Conservation (phyloP, 35 echinoderm and acorn worm species). For the Patiria miniata region DNA sequence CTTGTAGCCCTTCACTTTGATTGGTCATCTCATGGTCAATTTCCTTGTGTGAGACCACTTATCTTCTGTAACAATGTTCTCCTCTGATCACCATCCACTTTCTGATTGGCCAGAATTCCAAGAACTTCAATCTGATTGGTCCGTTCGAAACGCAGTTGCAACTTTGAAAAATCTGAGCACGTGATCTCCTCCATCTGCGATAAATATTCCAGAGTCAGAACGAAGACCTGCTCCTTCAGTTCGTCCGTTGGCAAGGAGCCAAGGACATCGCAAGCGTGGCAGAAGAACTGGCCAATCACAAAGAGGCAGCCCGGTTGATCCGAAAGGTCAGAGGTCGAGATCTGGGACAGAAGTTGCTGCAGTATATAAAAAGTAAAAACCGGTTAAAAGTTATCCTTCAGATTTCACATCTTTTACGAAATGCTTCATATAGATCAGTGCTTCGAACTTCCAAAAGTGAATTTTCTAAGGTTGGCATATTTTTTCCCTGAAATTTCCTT, state of each 20-base stretch:
- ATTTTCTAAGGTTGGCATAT: too few relatives aligned
- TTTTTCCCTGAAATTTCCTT: too few relatives aligned
- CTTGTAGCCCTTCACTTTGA: too few relatives aligned
- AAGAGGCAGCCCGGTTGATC: not conserved
- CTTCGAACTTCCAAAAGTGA: too few relatives aligned
- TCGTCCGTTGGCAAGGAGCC: not conserved
- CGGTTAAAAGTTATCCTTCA: not conserved
- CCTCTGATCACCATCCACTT: not conserved
- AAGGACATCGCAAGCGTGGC: not conserved
- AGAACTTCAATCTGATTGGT: not conserved
- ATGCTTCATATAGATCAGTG: too few relatives aligned
- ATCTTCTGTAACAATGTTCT: conserved; percentile 7
- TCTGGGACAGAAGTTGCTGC: not conserved
- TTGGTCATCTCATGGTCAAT: too few relatives aligned
- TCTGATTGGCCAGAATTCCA: not conserved
- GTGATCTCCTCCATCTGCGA: conserved; percentile 11
- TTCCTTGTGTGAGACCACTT: not conserved
- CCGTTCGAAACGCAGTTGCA: not conserved
- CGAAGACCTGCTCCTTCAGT: not conserved
- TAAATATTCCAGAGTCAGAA: not conserved
- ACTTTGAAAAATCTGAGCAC: not conserved
- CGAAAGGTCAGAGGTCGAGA: not conserved
- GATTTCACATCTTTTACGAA: too few relatives aligned
- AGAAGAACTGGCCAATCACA: conserved; percentile 22
- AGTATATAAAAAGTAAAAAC: not conserved